Percentiles rank a stretch among this genome's conserved stretches.
Conservation (phyloP, 2,113 vertebrate species). For the Stegastes partitus region DNA sequence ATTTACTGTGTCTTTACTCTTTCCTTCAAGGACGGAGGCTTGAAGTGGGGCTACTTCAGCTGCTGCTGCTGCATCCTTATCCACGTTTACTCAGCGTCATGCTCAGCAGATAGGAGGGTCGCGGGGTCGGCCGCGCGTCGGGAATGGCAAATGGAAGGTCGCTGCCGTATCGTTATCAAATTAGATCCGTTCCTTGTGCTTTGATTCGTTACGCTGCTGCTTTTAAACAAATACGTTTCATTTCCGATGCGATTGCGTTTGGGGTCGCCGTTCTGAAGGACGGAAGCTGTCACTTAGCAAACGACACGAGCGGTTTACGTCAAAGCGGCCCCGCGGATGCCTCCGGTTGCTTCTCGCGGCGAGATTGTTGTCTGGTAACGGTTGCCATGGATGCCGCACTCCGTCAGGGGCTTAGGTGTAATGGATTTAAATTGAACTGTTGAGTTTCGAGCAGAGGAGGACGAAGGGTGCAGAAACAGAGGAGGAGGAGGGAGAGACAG, state of each 20-base stretch:
- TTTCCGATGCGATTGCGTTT: constrained; percentile 50
- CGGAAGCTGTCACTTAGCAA: constrained; percentile 55
- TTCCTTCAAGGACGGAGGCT: constrained; percentile 52
- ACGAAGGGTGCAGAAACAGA: constrained; percentile 6
- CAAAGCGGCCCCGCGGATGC: constrained; percentile 33
- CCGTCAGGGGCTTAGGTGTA: constrained; percentile 67
- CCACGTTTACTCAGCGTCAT: constrained; percentile 29
- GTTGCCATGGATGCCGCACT: constrained; percentile 73
- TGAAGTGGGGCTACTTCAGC: constrained; percentile 23
- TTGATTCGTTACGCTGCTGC: constrained; percentile 13
- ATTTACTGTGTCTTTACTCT: constrained; percentile 52
- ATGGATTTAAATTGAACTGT: constrained; percentile 79
- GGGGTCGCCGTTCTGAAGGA: constrained; percentile 56
- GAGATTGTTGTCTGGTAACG: constrained; percentile 72
- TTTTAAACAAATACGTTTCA: constrained; percentile 55
- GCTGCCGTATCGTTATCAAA: constrained; percentile 45
- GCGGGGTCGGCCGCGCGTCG: constrained; percentile 1
- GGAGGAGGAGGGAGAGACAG: constrained; percentile 46
- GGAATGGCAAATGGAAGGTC: constrained; percentile 46
- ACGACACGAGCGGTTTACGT: constrained; percentile 48
- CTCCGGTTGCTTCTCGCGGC: constrained; percentile 6
- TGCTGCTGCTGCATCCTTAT: constrained; percentile 20
- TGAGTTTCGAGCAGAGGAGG: constrained; percentile 60
- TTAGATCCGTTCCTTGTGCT: constrained; percentile 40
- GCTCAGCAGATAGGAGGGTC: constrained; percentile 30